Conservation (phyloP, 1,140 invertebrate genomes). For the Bombyx mandarina region DNA sequence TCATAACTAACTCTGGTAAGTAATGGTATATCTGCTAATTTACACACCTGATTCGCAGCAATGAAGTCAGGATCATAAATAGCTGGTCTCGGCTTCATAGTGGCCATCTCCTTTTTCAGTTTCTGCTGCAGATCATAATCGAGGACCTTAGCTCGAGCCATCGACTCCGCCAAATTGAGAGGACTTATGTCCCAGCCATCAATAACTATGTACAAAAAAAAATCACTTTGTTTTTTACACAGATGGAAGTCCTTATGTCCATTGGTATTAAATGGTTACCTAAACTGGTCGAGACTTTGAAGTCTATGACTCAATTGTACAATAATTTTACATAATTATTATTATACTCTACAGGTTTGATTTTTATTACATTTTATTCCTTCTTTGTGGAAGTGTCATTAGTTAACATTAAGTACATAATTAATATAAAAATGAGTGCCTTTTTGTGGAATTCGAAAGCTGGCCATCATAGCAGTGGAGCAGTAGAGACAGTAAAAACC, state of each 20-base stretch:
- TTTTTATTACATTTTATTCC: neutral
- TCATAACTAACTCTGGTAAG: neutral
- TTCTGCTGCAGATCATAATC: conserved; percentile 82
- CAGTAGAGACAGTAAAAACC: too few relatives aligned
- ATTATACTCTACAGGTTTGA: neutral
- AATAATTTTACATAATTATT: neutral
- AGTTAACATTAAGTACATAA: neutral
- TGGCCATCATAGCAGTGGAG: too few relatives aligned
- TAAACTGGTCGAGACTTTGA: neutral
- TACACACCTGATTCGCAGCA: conserved; percentile 89
- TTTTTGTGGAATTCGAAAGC: too few relatives aligned
- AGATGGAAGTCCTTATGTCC: neutral
- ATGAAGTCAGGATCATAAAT: conserved; percentile 94
- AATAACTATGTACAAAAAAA: conserved; percentile 67
- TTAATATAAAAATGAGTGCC: neutral
- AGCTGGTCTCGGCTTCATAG: conserved; percentile 85
- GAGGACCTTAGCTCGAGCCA: conserved; percentile 84
- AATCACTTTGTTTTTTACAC: too few relatives aligned
- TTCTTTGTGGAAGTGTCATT: neutral
- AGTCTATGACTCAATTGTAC: neutral
- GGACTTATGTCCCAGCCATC: conserved; percentile 97
- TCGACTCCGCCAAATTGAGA: conserved; percentile 87
- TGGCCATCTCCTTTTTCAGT: conserved; percentile 79
- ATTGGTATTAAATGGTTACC: neutral
- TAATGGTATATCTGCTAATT: neutral